A percentile compares a stretch with the other conserved stretches of the same genome.
These are phyloP conservation scores for Archaeoteleia sp. DNA, from an alignment of 2,888 invertebrate species.

Conservation along the genomic window DNA sequence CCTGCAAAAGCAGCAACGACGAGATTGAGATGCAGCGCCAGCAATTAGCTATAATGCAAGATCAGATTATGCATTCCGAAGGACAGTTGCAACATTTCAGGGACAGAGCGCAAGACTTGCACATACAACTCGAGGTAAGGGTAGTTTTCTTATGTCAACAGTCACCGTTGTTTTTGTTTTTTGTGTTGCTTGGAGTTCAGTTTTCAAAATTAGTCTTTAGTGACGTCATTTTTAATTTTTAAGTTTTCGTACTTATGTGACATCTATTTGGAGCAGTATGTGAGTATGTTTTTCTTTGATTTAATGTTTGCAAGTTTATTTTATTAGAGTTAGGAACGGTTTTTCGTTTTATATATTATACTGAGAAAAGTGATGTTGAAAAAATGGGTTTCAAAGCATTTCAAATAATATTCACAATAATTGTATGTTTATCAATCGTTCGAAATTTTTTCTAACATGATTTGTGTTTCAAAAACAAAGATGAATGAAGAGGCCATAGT, in stretches of 20 bases:
- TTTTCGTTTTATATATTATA: too few species aligned
- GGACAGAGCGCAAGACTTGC: constrained; percentile 77
- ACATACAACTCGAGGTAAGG: constrained; percentile 77
- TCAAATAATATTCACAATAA: too few species aligned
- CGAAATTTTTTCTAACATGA: too few species aligned
- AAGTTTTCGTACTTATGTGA: constrained; percentile 52
- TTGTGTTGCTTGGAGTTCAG: not conserved
- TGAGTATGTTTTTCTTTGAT: constrained; percentile 44
- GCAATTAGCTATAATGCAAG: constrained; percentile 67
- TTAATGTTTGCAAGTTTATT: too few species aligned
- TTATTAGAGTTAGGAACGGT: too few species aligned
- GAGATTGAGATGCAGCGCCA: constrained; percentile 69
- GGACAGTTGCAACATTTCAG: constrained; percentile 72
- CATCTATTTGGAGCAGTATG: constrained; percentile 51
- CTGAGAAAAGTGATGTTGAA: too few species aligned
- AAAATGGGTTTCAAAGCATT: too few species aligned
- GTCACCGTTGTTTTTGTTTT: not conserved
- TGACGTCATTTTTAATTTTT: constrained; percentile 47
- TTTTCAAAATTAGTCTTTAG: constrained; percentile 12
- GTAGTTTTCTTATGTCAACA: not conserved
- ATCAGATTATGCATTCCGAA: constrained; percentile 68
- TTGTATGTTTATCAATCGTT: too few species aligned
- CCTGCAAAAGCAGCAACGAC: constrained; percentile 66
- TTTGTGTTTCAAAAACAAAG: too few species aligned
- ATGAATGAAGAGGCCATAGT: too few species aligned